Evolutionary conservation across 2,888 invertebrate genomes (phyloP), one percentile per base, ranked within the genome.

Genomic region (Sialis lutaria): DNA sequence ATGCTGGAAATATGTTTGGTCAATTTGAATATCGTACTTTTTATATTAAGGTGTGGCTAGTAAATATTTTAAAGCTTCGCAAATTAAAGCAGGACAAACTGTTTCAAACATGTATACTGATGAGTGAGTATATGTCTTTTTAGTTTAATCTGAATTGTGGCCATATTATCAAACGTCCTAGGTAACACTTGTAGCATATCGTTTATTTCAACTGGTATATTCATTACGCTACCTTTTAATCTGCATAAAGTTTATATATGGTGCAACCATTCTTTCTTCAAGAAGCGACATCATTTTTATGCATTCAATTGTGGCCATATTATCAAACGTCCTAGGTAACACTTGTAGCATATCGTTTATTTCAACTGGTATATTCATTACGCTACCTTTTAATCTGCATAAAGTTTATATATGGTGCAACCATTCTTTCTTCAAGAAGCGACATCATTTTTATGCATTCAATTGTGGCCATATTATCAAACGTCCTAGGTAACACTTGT

Each of bases 311-410:
- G n/a, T n/a, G n/a, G n/a, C 44, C 53, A 55, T 52, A 33, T 55
- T 42, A 49, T 54, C 42, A 40, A 58, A 56, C n/a, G 31, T 51
- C 46, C 53, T 45, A 10, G 55, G 56, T 32, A 55, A 46, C 7
- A 50, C 48, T 47, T 52, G 42, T n/a, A 57, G 30, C 39, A 51
- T 51, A 33, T 53, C 51, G 39, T 52, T 50, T n/a, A 58, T 52
- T 49, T 58, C 54, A 7, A 55, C 49, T 12, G 56, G 55, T 8
- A 59, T 55, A 49, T 60, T 60, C 1, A 60, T 56, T 30, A 63
- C 54, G 50, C 53, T 54, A 1, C 55, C 56, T 49, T 56, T 58
- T 37, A 55, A 49, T 47, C 57, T 57, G 32, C 58, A 48, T 45
- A 58, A 55, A n/a, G 56, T 51, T 49, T 61, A 53, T 8, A 55